Base-by-base conservation (phyloP, 2,888 invertebrate genomes). In the Bhutanitis thaidina region DNA sequence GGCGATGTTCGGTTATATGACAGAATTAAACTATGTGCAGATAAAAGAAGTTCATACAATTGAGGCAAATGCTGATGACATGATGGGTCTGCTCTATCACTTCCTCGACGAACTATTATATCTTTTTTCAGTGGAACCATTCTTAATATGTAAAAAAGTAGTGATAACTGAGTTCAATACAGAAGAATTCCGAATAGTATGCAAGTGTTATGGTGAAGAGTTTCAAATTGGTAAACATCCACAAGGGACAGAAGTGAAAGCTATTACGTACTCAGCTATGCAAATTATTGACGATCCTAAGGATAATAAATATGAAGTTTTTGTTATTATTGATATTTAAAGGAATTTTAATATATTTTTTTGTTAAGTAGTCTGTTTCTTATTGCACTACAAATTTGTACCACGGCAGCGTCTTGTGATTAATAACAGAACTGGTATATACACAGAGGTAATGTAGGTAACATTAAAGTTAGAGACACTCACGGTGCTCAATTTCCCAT, bases 241-340 rank as follows among this genome's bases (percentile, higher is more conserved):
- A 0, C 99, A 98, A 86, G 99, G 98, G 10, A 95, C 97, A 1
- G 99, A 99, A 89, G 97, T 99, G 1, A 99, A 99, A 81, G 99
- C 99, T 29, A 99, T 99, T 60, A 99, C 99, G 3, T 99, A 99
- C 84, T 98, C 99, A 7, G 97, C 98, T 49, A 99, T 99, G 99
- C 98, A 99, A 89, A 92, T 96, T 58, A 88, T 97, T 60, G 93
- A 94, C 67, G 90, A 92, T 61, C 91, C 93, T 37, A 91, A 94
- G 61, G 91, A 92, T 65, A 92, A 92, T 59, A 91, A 92, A 67
- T 93, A 92, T 83, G 97, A 99, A 91, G 91, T 98, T 39, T 99
- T 96, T 93, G 98, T 99, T 65, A 99, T 99, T 78, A 95, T 99
- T 79, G 99, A 99, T 90, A 98, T 99, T 83, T 98, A 86, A 50